Conservation (phyloP, 2,113 vertebrate species). For the Pelmatolapia mariae region DNA sequence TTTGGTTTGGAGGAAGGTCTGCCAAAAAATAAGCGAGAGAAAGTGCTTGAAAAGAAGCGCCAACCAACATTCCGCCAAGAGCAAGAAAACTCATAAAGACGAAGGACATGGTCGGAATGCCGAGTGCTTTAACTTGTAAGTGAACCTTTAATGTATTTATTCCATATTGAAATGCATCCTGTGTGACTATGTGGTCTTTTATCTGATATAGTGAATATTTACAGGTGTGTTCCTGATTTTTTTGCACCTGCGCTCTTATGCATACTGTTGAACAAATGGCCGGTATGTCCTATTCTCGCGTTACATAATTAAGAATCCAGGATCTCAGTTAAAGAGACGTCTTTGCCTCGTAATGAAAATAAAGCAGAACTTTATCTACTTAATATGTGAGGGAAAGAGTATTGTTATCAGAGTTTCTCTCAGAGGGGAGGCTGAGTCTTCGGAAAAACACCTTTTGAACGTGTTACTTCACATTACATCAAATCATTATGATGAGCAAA, state of each 20-base stretch:
- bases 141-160: not conserved
- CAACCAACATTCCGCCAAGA: not conserved
- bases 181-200: not conserved
- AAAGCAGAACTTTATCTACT: not conserved
- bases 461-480: constrained; percentile 39
- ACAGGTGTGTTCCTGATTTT: not conserved
- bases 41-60: not conserved
- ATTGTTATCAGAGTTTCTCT: not conserved
- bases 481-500: constrained; percentile 54
- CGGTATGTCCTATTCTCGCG: not conserved
- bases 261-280: not conserved
- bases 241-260: not conserved
- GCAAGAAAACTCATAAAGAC: not conserved
- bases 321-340: not conserved
- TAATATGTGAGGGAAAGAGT: not conserved
- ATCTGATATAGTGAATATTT: not conserved
- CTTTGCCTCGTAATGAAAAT: not conserved
- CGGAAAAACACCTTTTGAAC: not conserved
- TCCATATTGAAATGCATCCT: not conserved
- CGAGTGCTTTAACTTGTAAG: constrained; percentile 58
- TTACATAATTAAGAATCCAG: not conserved
- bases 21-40: not conserved
- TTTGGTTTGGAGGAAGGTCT: not conserved
- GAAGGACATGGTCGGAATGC: constrained; percentile 62
- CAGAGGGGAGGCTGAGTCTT: not conserved